Evolutionary conservation across 92 coral and sea anemone species (phyloP).

Genomic region (Siderastrea siderea): DNA sequence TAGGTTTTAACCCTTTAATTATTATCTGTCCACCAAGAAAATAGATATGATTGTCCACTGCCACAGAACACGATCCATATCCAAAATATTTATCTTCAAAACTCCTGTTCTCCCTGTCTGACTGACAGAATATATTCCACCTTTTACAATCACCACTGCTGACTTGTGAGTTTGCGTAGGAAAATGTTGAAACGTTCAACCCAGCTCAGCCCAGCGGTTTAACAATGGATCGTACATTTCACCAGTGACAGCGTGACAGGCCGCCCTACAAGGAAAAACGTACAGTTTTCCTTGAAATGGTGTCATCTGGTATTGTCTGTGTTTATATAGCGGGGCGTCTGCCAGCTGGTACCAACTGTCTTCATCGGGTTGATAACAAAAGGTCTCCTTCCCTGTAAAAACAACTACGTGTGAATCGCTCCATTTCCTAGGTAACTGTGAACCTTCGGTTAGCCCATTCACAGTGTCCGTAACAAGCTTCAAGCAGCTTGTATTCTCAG

Average conservation of each 20-base stretch:
- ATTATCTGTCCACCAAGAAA: not conserved
- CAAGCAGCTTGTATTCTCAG: not conserved
- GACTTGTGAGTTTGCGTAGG: not conserved
- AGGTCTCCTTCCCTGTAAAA: not conserved
- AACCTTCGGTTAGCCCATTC: not conserved
- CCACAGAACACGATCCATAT: not conserved
- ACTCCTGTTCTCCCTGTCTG: not conserved
- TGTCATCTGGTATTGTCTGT: not conserved
- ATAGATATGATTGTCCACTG: not conserved
- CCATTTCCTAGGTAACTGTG: not conserved
- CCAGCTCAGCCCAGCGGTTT: not conserved
- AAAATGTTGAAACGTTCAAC: not conserved
- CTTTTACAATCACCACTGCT: not conserved
- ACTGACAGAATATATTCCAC: not conserved
- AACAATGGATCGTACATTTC: not conserved
- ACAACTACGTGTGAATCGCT: not conserved
- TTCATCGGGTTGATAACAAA: too few relatives aligned
- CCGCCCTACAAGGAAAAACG: not conserved
- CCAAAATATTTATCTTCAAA: not conserved
- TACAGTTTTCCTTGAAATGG: not conserved
- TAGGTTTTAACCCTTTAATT: not conserved
- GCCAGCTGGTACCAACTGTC: not conserved
- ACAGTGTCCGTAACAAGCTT: not conserved
- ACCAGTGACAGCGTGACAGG: not conserved
- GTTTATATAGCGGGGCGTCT: not conserved